These are phyloP conservation scores for Tachycineta bicolor DNA, from an alignment of 2,113 vertebrate genomes.

Conservation along the genomic window DNA sequence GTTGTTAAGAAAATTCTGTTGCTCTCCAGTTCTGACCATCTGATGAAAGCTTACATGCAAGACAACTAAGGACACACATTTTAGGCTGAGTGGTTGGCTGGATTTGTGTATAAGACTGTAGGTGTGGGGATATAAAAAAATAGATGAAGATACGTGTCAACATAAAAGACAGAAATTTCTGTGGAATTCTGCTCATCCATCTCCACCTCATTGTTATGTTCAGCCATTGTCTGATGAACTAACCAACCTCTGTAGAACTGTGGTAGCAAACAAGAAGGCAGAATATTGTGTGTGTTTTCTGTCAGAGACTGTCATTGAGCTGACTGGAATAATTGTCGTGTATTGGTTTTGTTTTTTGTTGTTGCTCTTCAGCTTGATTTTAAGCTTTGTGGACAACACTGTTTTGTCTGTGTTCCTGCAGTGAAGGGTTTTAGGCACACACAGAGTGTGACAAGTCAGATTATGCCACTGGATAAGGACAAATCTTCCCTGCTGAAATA, in stretches of 20 bases:
- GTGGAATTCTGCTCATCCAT: not conserved
- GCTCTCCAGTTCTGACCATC: not conserved
- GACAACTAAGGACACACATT: not conserved
- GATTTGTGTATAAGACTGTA: not conserved
- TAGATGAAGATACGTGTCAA: not conserved
- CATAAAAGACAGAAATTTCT: not conserved
- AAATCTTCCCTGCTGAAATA: not conserved
- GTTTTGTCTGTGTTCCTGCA: not conserved
- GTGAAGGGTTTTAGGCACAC: not conserved
- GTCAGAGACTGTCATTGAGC: not conserved
- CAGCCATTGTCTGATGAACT: not conserved
- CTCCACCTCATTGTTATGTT: not conserved
- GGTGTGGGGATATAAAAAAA: not conserved
- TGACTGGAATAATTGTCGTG: not conserved
- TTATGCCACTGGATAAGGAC: not conserved
- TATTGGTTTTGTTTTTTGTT: not conserved
- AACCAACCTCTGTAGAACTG: not conserved
- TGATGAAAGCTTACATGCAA: not conserved
- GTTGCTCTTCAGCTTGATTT: not conserved
- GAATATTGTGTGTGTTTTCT: not conserved
- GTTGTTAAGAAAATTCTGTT: not conserved
- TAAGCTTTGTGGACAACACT: not conserved
- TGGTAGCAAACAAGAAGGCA: not conserved
- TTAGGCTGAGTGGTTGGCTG: not conserved
- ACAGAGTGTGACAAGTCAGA: not conserved